phyloP scores from a whole-genome alignment of 2,888 invertebrate species.

The Stenurella melanura region DNA sequence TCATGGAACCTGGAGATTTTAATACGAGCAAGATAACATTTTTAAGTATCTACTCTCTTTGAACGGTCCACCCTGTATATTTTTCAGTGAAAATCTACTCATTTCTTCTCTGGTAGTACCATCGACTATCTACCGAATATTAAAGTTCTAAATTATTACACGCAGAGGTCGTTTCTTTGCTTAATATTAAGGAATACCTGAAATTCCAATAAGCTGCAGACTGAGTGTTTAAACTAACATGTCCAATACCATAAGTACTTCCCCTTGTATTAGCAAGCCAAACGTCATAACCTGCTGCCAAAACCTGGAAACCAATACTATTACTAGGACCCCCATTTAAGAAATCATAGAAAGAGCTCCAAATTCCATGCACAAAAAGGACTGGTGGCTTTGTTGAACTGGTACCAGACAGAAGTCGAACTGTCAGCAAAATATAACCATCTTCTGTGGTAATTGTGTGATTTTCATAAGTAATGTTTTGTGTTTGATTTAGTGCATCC shows the following conservation, averaged over 20 bases:
- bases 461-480: background rate
- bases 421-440: constrained; percentile 8
- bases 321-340: background rate
- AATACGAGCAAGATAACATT: too few relatives aligned
- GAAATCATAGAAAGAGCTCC: background rate
- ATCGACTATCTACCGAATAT: too few relatives aligned
- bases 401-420: background rate
- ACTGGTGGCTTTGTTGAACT: background rate
- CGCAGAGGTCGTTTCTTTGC: too few relatives aligned
- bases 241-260: constrained; percentile 56
- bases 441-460: constrained; percentile 17
- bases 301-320: background rate
- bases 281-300: constrained; percentile 65
- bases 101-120: too few relatives aligned
- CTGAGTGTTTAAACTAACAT: constrained; percentile 56
- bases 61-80: too few relatives aligned
- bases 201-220: constrained; percentile 61
- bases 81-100: too few relatives aligned
- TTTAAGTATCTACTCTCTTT: too few relatives aligned
- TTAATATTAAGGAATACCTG: background rate
- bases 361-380: constrained; percentile 5
- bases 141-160: background rate
- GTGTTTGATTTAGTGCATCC: too few relatives aligned
- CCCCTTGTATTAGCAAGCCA: constrained; percentile 64
- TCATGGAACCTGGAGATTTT: too few relatives aligned